Conservation (phyloP, 92 coral and sea anemone genomes). For the Ricordea florida region DNA sequence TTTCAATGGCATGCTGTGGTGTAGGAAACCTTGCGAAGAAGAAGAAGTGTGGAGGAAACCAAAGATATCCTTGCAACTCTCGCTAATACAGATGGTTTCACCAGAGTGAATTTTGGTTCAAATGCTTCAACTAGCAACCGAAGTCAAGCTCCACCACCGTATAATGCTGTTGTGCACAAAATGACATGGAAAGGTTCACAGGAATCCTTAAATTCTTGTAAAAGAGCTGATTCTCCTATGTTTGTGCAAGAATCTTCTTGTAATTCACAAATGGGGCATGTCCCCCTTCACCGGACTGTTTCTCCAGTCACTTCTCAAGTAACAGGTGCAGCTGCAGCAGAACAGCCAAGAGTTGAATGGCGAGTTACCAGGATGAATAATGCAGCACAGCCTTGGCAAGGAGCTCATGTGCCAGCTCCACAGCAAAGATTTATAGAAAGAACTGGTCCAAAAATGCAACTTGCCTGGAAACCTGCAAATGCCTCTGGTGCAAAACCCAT, state of each 20-base stretch:
- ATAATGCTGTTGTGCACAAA: conserved; percentile 70
- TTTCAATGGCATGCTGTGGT: conserved; percentile 66
- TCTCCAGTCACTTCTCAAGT: conserved; percentile 31
- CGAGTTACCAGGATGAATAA: conserved; percentile 45
- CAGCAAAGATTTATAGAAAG: conserved; percentile 39
- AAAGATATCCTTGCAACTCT: conserved; percentile 56
- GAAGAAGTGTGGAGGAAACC: conserved; percentile 74
- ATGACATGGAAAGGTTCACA: conserved; percentile 86
- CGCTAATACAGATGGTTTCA: conserved; percentile 22
- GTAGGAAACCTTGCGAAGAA: conserved; percentile 64
- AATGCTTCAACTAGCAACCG: conserved; percentile 29
- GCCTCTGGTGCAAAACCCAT: conserved; percentile 24
- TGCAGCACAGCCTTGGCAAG: conserved; percentile 60
- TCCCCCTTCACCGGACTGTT: conserved; percentile 31
- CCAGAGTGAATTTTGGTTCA: conserved; percentile 32
- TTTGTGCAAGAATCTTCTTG: background rate
- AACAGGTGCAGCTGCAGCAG: background rate
- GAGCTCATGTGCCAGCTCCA: background rate
- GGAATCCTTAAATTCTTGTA: conserved; percentile 67
- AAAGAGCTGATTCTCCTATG: conserved; percentile 81
- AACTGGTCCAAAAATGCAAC: conserved; percentile 60
- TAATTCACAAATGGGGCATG: conserved; percentile 10
- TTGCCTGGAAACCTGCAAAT: conserved; percentile 67
- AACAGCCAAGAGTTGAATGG: conserved; percentile 77
- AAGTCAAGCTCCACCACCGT: conserved; percentile 78